A percentile compares a stretch with the other conserved stretches of the same genome.
Evolutionary conservation across 1,140 invertebrate species (phyloP).

Genomic region (Formica exsecta): DNA sequence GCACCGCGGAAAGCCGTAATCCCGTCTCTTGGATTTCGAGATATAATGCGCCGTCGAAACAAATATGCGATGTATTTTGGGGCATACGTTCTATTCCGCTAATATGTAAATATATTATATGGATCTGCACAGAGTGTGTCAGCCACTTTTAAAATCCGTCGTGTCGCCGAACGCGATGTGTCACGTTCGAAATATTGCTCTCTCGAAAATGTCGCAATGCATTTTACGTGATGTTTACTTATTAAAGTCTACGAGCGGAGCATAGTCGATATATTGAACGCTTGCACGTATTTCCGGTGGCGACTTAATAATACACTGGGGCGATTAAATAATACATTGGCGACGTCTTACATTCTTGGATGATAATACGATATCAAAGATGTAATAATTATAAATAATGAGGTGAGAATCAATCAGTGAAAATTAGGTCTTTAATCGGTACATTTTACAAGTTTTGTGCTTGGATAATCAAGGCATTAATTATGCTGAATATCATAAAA

Average conservation of each 20-base stretch:
- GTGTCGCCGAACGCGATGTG: background rate
- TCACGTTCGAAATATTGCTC: constrained; percentile 38
- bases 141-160: constrained; percentile 45
- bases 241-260: constrained; percentile 22
- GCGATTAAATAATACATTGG: background rate
- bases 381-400: background rate
- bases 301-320: background rate
- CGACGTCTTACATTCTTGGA: background rate
- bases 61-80: constrained; percentile 29
- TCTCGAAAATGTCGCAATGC: constrained; percentile 35
- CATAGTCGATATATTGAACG: background rate
- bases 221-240: constrained; percentile 52
- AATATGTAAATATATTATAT: constrained; percentile 54
- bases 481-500: too few species aligned
- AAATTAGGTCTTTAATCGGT: too few species aligned
- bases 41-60: constrained; percentile 7
- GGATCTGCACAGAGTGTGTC: constrained; percentile 16
- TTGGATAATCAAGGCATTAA: too few species aligned
- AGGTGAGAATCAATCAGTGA: too few species aligned
- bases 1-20: background rate
- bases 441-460: too few species aligned
- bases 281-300: background rate
- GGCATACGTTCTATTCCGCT: background rate
- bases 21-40: background rate
- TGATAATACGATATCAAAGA: background rate